A percentile compares a stretch with the other conserved stretches of the same genome.
phyloP scores from a whole-genome alignment of 2,888 invertebrate genomes.

The Boloria selene region DNA sequence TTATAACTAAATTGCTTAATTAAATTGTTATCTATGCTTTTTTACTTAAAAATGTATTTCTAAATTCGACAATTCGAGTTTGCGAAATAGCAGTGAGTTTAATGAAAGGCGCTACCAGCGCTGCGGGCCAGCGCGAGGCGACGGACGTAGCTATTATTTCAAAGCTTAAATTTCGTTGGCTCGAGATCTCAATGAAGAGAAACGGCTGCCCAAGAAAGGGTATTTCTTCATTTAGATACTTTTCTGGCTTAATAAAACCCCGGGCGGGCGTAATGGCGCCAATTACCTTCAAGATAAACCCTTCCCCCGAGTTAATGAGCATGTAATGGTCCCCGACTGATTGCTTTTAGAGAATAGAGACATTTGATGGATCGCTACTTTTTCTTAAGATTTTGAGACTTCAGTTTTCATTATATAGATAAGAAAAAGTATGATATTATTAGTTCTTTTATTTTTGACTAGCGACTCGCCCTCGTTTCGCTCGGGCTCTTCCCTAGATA shows the following conservation, averaged over 20 bases:
- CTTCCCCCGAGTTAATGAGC: slow-evolving; percentile 30
- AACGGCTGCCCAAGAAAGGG: slow-evolving; percentile 29
- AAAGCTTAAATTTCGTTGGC: slow-evolving; percentile 22
- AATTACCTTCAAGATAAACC: slow-evolving; percentile 36
- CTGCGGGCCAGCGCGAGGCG: neutral
- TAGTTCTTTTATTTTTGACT: no score
- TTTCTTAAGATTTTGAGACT: neutral
- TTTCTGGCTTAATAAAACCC: slow-evolving; percentile 32
- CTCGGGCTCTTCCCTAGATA: no score
- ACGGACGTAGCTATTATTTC: slow-evolving; percentile 14
- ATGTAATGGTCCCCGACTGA: slow-evolving; percentile 29
- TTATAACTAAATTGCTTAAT: no score
- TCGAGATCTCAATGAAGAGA: slow-evolving; percentile 29
- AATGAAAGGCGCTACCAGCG: slow-evolving; percentile 7
- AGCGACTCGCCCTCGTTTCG: no score
- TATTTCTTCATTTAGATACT: slow-evolving; percentile 32
- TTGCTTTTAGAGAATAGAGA: slow-evolving; percentile 21
- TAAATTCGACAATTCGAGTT: slow-evolving; percentile 6
- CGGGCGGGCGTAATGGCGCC: slow-evolving; percentile 29
- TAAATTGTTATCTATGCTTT: neutral
- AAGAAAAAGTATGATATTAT: no score
- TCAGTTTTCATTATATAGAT: neutral
- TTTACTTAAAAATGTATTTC: neutral
- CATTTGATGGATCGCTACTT: slow-evolving; percentile 6
- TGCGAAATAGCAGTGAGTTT: slow-evolving; percentile 16